These are phyloP conservation scores for Trogon melanurus DNA, from an alignment of 2,113 vertebrate genomes.

Conservation along the genomic window DNA sequence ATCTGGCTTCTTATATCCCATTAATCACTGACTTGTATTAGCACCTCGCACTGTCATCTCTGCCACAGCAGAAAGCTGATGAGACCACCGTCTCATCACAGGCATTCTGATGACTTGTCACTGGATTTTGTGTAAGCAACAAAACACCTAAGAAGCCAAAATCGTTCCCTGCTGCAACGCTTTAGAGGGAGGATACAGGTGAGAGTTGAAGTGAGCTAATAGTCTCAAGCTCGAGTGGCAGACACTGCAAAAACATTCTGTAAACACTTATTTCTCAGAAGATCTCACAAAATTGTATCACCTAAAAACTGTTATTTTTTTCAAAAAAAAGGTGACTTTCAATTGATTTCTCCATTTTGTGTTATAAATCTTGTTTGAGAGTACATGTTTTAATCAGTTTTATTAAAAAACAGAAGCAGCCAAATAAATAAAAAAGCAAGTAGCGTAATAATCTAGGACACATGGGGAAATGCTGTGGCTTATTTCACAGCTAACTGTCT, in stretches of 20 bases:
- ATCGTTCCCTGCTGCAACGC: background rate
- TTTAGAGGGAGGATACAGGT: background rate
- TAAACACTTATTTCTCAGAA: background rate
- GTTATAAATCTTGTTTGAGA: background rate
- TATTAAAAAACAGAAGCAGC: background rate
- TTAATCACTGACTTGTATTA: slow-evolving; percentile 59
- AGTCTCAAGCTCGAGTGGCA: background rate
- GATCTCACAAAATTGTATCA: background rate
- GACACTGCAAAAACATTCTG: background rate
- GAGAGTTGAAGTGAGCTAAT: background rate
- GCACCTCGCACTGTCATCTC: slow-evolving; percentile 1
- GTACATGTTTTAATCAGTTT: background rate
- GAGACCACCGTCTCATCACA: slow-evolving; percentile 29
- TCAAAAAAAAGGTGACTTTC: background rate
- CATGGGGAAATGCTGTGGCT: background rate
- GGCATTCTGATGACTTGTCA: slow-evolving; percentile 64
- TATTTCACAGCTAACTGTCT: background rate
- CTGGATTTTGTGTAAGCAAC: slow-evolving; percentile 29
- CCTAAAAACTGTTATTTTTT: background rate
- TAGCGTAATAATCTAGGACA: background rate
- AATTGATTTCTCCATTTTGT: rapidly evolving
- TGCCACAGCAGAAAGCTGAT: background rate
- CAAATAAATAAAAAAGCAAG: background rate
- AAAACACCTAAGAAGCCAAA: slow-evolving; percentile 36
- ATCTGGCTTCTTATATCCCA: slow-evolving; percentile 32